Evolutionary conservation across 1,140 invertebrate genomes (phyloP), one percentile per base, ranked within the genome.

Genomic region (Calosoma granatense): DNA sequence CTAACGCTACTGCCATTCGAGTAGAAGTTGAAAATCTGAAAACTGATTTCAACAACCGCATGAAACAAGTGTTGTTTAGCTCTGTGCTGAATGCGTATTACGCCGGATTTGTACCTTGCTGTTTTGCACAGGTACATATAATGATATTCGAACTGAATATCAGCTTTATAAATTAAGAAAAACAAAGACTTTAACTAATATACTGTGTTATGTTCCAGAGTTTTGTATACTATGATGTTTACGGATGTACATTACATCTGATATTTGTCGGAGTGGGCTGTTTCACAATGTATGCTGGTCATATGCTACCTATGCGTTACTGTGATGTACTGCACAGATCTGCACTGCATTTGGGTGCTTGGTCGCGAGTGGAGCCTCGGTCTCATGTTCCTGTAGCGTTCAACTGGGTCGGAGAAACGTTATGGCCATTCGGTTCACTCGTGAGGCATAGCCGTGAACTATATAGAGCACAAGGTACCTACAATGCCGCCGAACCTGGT

Each of bases 21-120:
- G 81, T 86, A 17, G 94, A 97, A 74, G 90, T 94, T 20, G 88
- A 92, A 57, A 78, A 80, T 15, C 68, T 97, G 3, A 84, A 87
- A 62, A 81, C 79, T 19, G 93, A 97, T 70, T 96, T 97, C 64
- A 95, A 96, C 69, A 78, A 81, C 47, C 75, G 93, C 51, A 79
- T 96, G 61, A 94, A 93, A 72, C 88, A 90, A 69, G 85, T 94
- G 54, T 74, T 97, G 2, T 97, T 94, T 67, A 91, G 90, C 65
- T 92, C 92, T 1, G 81, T 94, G 41, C 72, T 91, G 1, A 92
- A 88, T 64, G 90, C 92, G 0, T 97, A 97, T 69, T 94, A 96
- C 71, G 85, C 88, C 61, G 88, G 86, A 56, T 88, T 96, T 69
- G 83, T 97, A 20, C 94, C 94, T 0, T 88, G 92, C 65, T 86